phyloP scores from a whole-genome alignment of 2,888 invertebrate genomes.

The Drosophila mayaguana region DNA sequence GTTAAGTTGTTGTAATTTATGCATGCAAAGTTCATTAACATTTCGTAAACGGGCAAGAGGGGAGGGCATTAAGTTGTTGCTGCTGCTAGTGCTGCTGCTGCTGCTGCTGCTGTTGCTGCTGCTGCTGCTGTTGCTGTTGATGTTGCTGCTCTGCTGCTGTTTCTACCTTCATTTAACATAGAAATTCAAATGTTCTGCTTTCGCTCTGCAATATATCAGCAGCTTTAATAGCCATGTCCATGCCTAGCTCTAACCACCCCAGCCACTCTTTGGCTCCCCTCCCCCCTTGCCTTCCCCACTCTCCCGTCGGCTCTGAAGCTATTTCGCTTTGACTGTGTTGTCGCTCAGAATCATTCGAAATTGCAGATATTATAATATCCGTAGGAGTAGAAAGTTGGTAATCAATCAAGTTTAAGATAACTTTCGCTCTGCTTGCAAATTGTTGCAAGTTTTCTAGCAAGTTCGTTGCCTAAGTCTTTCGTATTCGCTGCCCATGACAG shows the following conservation, averaged over 20 bases:
- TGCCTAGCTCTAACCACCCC: conserved; percentile 5
- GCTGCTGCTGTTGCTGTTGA: not conserved
- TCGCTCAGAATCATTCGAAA: conserved; percentile 67
- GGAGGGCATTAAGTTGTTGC: conserved; percentile 4
- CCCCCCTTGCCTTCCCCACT: not conserved
- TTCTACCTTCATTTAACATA: conserved; percentile 40
- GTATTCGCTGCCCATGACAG: conserved; percentile 38
- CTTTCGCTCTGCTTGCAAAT: conserved; percentile 71
- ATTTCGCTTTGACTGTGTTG: conserved; percentile 10
- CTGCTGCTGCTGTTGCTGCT: not conserved
- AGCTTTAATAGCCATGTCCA: conserved; percentile 51
- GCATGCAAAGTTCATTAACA: conserved; percentile 68
- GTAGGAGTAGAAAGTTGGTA: conserved; percentile 71
- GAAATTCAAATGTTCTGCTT: conserved; percentile 70
- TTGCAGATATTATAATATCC: conserved; percentile 75
- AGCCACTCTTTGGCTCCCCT: not conserved
- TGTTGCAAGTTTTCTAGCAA: conserved; percentile 62
- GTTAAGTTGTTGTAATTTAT: conserved; percentile 49
- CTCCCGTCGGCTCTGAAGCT: not conserved
- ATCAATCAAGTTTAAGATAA: conserved; percentile 71
- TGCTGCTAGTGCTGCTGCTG: not conserved
- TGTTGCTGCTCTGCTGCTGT: conserved; percentile 25
- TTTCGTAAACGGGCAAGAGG: conserved; percentile 33
- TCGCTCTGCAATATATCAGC: conserved; percentile 61
- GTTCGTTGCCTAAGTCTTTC: conserved; percentile 73